phyloP scores from a whole-genome alignment of 1,140 invertebrate genomes.

The Drosophila quadrilineata region DNA sequence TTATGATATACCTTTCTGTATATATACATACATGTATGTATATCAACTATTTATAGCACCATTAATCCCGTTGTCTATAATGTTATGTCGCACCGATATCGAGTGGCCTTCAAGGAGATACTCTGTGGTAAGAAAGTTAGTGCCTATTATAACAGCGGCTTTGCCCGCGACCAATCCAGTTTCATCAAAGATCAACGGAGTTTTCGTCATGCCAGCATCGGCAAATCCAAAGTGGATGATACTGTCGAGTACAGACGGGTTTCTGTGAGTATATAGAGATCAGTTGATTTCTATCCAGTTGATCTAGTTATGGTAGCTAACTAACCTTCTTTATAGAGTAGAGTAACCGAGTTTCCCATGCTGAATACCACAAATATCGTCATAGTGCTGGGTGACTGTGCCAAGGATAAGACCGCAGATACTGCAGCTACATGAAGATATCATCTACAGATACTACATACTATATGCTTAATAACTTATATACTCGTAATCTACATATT shows the following conservation, averaged over 20 bases:
- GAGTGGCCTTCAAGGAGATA: constrained; percentile 89
- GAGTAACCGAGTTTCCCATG: constrained; percentile 28
- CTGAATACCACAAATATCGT: constrained; percentile 57
- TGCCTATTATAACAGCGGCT: constrained; percentile 81
- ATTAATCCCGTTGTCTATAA: constrained; percentile 96
- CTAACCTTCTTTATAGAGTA: constrained; percentile 27
- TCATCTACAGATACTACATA: no score
- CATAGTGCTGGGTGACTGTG: constrained; percentile 41
- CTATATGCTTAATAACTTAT: no score
- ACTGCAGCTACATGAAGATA: no score
- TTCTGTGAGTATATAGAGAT: constrained; percentile 44
- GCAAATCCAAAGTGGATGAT: constrained; percentile 35
- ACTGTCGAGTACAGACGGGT: constrained; percentile 52
- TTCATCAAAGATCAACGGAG: constrained; percentile 83
- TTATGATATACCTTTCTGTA: background rate
- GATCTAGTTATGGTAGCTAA: background rate
- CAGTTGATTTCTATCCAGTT: background rate
- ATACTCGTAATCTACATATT: background rate
- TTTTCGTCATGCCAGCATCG: constrained; percentile 82
- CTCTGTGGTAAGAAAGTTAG: constrained; percentile 83
- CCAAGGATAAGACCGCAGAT: no score
- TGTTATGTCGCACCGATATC: constrained; percentile 92
- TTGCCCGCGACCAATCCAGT: constrained; percentile 83
- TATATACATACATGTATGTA: background rate
- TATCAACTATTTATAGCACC: constrained; percentile 82